Evolutionary conservation across 2,797 vertebrate species (phyloP).

Genomic region (Anolis apletophallus): DNA sequence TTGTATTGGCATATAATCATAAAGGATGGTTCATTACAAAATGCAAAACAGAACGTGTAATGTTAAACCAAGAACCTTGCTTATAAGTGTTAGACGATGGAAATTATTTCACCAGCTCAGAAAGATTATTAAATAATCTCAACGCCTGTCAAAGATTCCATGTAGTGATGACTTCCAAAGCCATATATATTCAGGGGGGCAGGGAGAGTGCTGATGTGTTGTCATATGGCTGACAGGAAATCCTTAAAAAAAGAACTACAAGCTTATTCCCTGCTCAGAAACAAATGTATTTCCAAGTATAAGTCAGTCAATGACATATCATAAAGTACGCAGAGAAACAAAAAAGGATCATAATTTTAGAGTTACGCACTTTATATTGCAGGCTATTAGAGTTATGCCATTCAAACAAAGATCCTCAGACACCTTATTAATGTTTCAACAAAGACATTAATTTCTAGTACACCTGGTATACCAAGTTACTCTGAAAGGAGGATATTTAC

Average conservation of each 20-base stretch:
- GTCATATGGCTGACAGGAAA: constrained; percentile 3
- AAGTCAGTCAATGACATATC: neutral
- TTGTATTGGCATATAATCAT: neutral
- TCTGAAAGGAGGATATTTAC: neutral
- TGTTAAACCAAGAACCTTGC: too few species aligned
- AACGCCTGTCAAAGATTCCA: neutral
- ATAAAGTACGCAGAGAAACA: neutral
- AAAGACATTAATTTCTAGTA: neutral
- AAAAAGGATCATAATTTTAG: neutral
- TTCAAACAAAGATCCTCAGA: neutral
- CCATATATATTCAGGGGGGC: constrained; percentile 2
- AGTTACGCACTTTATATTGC: neutral
- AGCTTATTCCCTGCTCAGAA: neutral
- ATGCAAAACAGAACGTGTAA: neutral
- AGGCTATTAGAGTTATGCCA: neutral
- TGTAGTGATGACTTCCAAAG: constrained; percentile 19
- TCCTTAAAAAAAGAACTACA: neutral
- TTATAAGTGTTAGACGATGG: constrained; percentile 13
- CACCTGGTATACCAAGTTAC: neutral
- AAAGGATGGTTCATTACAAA: neutral
- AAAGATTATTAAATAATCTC: constrained; percentile 30
- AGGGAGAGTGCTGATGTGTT: constrained; percentile 39
- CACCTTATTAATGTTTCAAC: neutral
- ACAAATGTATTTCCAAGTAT: neutral
- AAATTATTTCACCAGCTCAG: constrained; percentile 34